Percentiles rank a stretch among this genome's conserved stretches.
phyloP scores from a whole-genome alignment of 2,888 invertebrate genomes.

The Spodoptera exigua region DNA sequence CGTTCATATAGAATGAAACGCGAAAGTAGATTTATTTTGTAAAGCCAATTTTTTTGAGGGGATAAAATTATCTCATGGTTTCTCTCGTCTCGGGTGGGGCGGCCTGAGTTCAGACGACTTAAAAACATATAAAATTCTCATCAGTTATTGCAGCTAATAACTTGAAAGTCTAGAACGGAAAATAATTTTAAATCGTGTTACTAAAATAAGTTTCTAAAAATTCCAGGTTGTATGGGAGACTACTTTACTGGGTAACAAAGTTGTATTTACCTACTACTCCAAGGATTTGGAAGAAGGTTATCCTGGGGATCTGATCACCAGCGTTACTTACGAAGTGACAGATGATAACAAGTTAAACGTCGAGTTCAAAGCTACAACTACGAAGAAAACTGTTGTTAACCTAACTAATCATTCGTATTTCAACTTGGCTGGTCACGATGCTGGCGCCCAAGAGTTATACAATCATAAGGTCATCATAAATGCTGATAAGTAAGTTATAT shows the following conservation, averaged over 20 bases:
- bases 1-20: no score
- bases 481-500: slow-evolving; percentile 91
- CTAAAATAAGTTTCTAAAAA: not conserved
- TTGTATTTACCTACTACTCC: slow-evolving; percentile 93
- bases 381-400: slow-evolving; percentile 95
- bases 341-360: slow-evolving; percentile 92
- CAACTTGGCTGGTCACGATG: slow-evolving; percentile 95
- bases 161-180: no score
- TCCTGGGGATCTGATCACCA: slow-evolving; percentile 94
- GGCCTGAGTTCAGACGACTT: no score
- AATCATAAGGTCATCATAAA: slow-evolving; percentile 92
- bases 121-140: no score
- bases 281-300: slow-evolving; percentile 96
- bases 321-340: slow-evolving; percentile 92
- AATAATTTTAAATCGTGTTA: no score
- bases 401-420: slow-evolving; percentile 98
- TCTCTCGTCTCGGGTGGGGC: no score
- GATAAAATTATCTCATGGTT: no score
- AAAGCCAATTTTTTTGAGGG: no score
- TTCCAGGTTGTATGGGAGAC: slow-evolving; percentile 91
- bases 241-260: slow-evolving; percentile 88
- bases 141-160: no score
- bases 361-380: slow-evolving; percentile 92
- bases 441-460: slow-evolving; percentile 91
- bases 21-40: no score